phyloP scores from a whole-genome alignment of 2,113 vertebrate species.

The Puffinus mauretanicus region DNA sequence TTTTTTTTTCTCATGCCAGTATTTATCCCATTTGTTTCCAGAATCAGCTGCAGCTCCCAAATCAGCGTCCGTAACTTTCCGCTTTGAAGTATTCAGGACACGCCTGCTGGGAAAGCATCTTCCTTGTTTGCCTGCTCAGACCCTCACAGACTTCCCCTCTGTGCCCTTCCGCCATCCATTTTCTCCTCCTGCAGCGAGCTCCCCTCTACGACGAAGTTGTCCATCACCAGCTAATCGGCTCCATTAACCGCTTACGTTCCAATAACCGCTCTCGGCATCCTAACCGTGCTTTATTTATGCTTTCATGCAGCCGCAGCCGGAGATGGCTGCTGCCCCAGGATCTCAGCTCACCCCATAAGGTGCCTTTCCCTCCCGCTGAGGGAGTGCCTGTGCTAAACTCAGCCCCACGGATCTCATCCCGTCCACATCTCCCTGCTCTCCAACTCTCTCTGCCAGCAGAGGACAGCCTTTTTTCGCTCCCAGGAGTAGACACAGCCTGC shows the following conservation, averaged over 20 bases:
- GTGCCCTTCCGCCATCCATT: rapidly evolving
- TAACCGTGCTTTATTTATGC: rapidly evolving
- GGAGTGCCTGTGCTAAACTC: background rate
- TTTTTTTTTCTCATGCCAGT: background rate
- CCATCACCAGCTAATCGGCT: background rate
- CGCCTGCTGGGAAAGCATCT: background rate
- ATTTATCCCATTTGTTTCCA: slow-evolving; percentile 62
- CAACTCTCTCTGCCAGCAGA: background rate
- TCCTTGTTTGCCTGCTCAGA: slow-evolving; percentile 11
- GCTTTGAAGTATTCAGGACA: background rate
- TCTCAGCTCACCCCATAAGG: background rate
- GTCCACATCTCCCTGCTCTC: background rate
- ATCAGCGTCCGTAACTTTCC: slow-evolving; percentile 1
- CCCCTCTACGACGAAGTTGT: background rate
- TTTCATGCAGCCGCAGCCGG: rapidly evolving
- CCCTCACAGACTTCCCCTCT: background rate
- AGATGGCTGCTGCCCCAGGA: background rate
- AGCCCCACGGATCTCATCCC: rapidly evolving
- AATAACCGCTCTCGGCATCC: background rate
- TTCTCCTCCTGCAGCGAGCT: background rate
- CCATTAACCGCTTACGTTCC: background rate
- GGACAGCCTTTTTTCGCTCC: background rate
- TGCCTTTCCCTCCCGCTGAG: background rate
- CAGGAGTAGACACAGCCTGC: background rate
- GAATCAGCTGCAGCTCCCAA: slow-evolving; percentile 54